Conservation (phyloP, 2,797 vertebrate species). For the Siniperca obscura region DNA sequence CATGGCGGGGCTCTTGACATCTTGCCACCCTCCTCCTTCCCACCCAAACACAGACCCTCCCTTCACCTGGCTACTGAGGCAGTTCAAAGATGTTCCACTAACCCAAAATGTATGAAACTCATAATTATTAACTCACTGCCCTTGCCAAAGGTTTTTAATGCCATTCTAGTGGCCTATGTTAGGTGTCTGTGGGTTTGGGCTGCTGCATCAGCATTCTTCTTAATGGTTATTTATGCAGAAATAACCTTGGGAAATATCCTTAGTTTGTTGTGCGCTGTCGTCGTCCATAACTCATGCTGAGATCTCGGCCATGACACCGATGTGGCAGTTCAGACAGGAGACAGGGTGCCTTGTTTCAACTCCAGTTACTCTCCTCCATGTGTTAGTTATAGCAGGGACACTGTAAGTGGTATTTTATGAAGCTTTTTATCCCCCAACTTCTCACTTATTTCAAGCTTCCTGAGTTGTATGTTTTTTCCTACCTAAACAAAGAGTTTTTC, state of each 20-base stretch:
- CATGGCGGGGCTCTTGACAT: constrained; percentile 71
- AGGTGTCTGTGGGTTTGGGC: constrained; percentile 52
- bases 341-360: constrained; percentile 51
- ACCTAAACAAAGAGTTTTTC: constrained; percentile 26
- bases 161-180: constrained; percentile 45
- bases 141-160: constrained; percentile 60
- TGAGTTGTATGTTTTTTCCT: constrained; percentile 2
- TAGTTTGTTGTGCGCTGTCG: constrained; percentile 78
- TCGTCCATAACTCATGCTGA: constrained; percentile 65
- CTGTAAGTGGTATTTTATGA: constrained; percentile 50
- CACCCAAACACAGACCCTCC: constrained; percentile 56
- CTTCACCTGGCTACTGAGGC: constrained; percentile 60
- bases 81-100: constrained; percentile 52
- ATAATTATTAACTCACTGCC: constrained; percentile 55
- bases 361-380: constrained; percentile 32
- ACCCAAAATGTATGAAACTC: constrained; percentile 54
- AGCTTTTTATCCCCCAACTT: constrained; percentile 34
- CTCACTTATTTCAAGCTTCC: constrained; percentile 25
- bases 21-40: constrained; percentile 54
- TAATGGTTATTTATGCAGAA: constrained; percentile 77
- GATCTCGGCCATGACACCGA: constrained; percentile 61
- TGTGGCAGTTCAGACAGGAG: constrained; percentile 54
- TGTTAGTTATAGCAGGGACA: constrained; percentile 35
- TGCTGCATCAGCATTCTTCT: constrained; percentile 68
- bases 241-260: constrained; percentile 80